A percentile compares a stretch with the other conserved stretches of the same genome.
Evolutionary conservation across 2,797 vertebrate genomes (phyloP).

Genomic region (Glossophaga mutica): DNA sequence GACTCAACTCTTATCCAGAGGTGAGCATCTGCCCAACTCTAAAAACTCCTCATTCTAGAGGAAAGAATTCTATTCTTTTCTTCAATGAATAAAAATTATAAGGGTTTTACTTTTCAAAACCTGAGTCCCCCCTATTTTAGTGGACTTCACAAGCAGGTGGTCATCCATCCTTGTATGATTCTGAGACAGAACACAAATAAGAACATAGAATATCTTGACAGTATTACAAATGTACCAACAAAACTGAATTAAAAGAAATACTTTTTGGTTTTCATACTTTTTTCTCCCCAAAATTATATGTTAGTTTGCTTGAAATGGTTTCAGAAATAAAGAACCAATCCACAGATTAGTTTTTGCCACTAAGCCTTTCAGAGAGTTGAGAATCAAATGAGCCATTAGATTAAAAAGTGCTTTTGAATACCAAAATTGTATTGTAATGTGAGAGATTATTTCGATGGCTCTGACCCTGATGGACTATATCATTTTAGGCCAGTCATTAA

Average conservation of each 20-base stretch:
- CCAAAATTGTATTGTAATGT: neutral
- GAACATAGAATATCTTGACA: neutral
- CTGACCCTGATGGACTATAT: neutral
- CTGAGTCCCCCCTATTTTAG: neutral
- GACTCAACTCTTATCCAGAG: neutral
- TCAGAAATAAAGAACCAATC: neutral
- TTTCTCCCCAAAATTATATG: neutral
- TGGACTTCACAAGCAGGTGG: neutral
- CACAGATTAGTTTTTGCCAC: neutral
- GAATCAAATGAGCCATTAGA: neutral
- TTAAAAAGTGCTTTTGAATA: neutral
- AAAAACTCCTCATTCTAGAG: neutral
- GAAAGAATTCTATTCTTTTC: neutral
- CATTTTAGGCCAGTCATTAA: neutral
- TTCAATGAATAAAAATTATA: neutral
- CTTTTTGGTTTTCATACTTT: neutral
- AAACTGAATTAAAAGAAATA: neutral
- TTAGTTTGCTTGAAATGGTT: constrained; percentile 1
- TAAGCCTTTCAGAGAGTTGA: neutral
- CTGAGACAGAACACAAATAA: neutral
- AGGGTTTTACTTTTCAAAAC: neutral
- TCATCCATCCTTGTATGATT: neutral
- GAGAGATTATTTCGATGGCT: neutral
- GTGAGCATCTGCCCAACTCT: neutral
- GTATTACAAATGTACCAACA: neutral